These are phyloP conservation scores for Didymodactylos carnosus DNA, from an alignment of 2,888 invertebrate species.

Conservation along the genomic window DNA sequence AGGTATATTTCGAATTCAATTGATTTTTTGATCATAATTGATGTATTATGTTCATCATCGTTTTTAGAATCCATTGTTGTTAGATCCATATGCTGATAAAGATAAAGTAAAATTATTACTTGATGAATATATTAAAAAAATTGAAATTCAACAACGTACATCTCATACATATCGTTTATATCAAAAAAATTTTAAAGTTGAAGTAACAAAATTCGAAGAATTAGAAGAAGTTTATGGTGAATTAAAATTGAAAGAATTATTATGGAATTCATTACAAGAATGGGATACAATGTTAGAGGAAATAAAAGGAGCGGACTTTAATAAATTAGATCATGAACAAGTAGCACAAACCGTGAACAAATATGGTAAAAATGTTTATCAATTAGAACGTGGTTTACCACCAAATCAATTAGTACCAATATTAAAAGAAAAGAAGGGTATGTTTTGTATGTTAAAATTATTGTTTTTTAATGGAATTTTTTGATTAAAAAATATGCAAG, in stretches of 20 bases:
- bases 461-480: slow-evolving; percentile 16
- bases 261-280: slow-evolving; percentile 56
- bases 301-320: slow-evolving; percentile 43
- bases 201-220: slow-evolving; percentile 58
- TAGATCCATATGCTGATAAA: slow-evolving; percentile 51
- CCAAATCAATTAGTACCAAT: slow-evolving; percentile 55
- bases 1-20: no score
- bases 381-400: slow-evolving; percentile 63
- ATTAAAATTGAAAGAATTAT: slow-evolving; percentile 53
- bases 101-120: slow-evolving; percentile 47
- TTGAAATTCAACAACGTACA: slow-evolving; percentile 46
- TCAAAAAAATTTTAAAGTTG: slow-evolving; percentile 66
- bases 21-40: not conserved
- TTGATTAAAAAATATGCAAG: not conserved
- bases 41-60: not conserved
- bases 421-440: slow-evolving; percentile 58
- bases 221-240: slow-evolving; percentile 59
- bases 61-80: slow-evolving; percentile 56
- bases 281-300: slow-evolving; percentile 49
- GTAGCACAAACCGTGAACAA: slow-evolving; percentile 47
- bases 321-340: slow-evolving; percentile 51
- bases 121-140: slow-evolving; percentile 44
- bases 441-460: slow-evolving; percentile 56
- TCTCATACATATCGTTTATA: slow-evolving; percentile 56
- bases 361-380: slow-evolving; percentile 51